A percentile compares a stretch with the other conserved stretches of the same genome.
These are phyloP conservation scores for Diabrotica undecimpunctata DNA, from an alignment of 1,140 invertebrate species.

Conservation along the genomic window DNA sequence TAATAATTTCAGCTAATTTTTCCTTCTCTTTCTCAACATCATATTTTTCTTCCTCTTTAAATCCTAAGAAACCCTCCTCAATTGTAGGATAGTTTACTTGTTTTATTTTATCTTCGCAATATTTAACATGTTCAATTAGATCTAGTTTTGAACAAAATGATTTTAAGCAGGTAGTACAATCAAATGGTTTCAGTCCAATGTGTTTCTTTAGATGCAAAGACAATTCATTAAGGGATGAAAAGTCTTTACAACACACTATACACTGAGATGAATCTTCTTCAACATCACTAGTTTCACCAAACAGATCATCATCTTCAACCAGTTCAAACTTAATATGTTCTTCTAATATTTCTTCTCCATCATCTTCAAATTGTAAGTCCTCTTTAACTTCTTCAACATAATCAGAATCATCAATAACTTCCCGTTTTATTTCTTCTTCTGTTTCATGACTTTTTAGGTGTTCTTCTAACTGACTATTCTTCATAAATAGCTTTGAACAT, in stretches of 20 bases:
- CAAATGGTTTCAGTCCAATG: not conserved
- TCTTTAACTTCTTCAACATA: not conserved
- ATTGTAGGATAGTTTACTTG: not conserved
- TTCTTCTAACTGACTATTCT: not conserved
- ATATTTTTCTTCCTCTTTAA: not conserved
- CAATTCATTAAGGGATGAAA: not conserved
- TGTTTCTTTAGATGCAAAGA: not conserved
- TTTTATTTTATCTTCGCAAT: not conserved
- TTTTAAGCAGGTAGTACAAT: not conserved
- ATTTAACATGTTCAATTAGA: not conserved
- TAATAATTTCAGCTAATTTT: not conserved
- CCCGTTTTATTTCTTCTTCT: not conserved
- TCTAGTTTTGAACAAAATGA: not conserved
- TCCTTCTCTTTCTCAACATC: not conserved
- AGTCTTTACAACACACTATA: not conserved
- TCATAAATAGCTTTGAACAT: not conserved
- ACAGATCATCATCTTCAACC: not conserved
- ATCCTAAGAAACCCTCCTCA: not conserved
- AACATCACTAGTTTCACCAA: not conserved
- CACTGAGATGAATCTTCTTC: not conserved
- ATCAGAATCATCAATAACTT: not conserved
- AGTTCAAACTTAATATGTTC: not conserved
- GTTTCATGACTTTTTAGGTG: not conserved
- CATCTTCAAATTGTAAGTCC: not conserved
- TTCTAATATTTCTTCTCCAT: not conserved